These are phyloP conservation scores for Tangachromis dhanisi DNA, from an alignment of 2,113 vertebrate species.

Conservation along the genomic window DNA sequence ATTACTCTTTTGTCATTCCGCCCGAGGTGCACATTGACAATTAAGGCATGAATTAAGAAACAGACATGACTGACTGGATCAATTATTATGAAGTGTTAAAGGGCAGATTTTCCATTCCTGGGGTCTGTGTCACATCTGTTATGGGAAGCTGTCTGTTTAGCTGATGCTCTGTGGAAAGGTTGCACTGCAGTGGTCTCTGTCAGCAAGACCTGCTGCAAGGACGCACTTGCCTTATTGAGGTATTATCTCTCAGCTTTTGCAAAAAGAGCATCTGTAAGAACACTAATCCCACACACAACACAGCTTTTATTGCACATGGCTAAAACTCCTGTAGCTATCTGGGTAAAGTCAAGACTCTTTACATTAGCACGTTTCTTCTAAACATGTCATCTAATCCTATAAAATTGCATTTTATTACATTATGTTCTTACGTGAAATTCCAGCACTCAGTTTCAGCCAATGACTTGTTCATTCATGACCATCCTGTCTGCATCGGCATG, in stretches of 20 bases:
- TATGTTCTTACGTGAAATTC: neutral
- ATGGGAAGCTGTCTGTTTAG: neutral
- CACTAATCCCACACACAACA: conserved; percentile 22
- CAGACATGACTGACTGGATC: conserved; percentile 40
- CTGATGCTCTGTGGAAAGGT: conserved; percentile 19
- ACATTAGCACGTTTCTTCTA: neutral
- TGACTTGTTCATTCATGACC: neutral
- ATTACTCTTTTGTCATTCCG: neutral
- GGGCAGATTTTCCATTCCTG: conserved; percentile 37
- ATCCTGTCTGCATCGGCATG: neutral
- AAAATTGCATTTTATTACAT: neutral
- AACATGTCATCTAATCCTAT: conserved; percentile 9
- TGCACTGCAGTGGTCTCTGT: conserved; percentile 12
- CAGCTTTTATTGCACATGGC: neutral
- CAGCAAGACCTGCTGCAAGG: conserved; percentile 9
- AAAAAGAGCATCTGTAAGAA: neutral
- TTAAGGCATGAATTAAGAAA: conserved; percentile 23
- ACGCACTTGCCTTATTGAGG: neutral
- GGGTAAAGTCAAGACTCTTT: neutral
- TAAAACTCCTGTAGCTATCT: neutral
- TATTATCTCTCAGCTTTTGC: conserved; percentile 1
- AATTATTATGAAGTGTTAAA: conserved; percentile 40
- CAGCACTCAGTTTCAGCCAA: neutral
- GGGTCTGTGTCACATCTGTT: conserved; percentile 15
- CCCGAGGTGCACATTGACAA: conserved; percentile 7